Conservation (phyloP, 2,113 vertebrate species). For the rat (Rattus norvegicus) region GRCr8 NC_086025.1:61803001-61803500, state of each 20-base stretch:
- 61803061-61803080: background rate
- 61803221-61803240: background rate
- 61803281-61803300: background rate
- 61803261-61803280: background rate
- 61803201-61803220: background rate
- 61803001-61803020: background rate
- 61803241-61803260: background rate
- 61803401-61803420: background rate
- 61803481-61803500: background rate
- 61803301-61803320: background rate
- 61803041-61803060: conserved; percentile 22
- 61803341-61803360: background rate
- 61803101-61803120: background rate
- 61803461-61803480: background rate
- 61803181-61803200: background rate
- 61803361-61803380: background rate
- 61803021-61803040: background rate
- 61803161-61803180: background rate
- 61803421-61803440: background rate
- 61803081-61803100: background rate
- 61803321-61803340: background rate
- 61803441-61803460: background rate
- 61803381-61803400: background rate
- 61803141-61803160: background rate
- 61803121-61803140: background rate